phyloP scores from a whole-genome alignment of 2,113 vertebrate species.

The Lipophrys pholis region DNA sequence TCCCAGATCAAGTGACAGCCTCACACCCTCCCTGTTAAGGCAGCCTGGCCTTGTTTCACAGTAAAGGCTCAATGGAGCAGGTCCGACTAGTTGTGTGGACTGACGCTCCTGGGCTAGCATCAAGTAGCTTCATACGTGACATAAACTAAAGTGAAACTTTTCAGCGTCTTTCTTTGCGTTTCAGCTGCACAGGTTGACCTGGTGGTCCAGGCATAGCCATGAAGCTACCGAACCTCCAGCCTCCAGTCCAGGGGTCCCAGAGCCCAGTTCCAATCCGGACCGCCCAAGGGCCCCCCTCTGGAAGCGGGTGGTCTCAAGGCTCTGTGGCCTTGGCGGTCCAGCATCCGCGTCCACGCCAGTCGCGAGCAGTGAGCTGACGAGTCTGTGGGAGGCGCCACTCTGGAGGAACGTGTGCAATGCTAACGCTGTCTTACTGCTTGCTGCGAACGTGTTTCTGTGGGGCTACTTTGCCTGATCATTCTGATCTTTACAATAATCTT shows the following conservation, averaged over 20 bases:
- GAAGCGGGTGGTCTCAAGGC: conserved; percentile 52
- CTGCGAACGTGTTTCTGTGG: conserved; percentile 91
- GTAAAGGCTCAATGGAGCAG: too few species aligned
- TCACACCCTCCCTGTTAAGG: too few species aligned
- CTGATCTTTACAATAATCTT: too few species aligned
- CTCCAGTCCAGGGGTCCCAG: conserved; percentile 24
- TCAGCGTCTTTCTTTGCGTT: too few species aligned
- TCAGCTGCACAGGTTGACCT: conserved; percentile 88
- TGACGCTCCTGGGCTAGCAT: too few species aligned
- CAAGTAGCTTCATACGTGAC: too few species aligned
- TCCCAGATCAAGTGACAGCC: too few species aligned
- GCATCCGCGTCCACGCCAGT: conserved; percentile 13
- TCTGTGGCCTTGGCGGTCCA: not conserved
- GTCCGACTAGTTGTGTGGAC: too few species aligned
- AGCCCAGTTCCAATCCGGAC: not conserved
- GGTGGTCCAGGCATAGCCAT: conserved; percentile 89
- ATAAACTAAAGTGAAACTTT: too few species aligned
- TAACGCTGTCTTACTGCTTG: conserved; percentile 88
- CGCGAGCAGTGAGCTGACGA: conserved; percentile 81
- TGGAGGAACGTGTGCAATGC: conserved; percentile 88
- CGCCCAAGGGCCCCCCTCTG: conserved; percentile 64
- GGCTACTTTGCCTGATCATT: conserved; percentile 85
- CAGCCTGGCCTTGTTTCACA: too few species aligned
- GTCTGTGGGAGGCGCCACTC: conserved; percentile 84
- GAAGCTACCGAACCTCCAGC: conserved; percentile 58